phyloP scores from a whole-genome alignment of 2,888 invertebrate species.

The Elmis aenea region DNA sequence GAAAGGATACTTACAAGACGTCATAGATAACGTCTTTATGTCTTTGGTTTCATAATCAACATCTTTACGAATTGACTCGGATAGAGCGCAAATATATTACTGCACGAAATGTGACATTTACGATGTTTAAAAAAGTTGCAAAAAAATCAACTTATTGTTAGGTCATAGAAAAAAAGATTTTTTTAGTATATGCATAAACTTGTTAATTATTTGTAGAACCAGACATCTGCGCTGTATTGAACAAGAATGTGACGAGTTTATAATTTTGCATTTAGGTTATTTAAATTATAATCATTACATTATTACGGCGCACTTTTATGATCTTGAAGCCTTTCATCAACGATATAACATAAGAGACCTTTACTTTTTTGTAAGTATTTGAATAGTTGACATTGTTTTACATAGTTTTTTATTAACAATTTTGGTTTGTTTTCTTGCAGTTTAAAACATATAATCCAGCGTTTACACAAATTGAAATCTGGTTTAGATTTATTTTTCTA shows the following conservation, averaged over 20 bases:
- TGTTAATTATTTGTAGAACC: constrained; percentile 54
- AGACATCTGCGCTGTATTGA: constrained; percentile 76
- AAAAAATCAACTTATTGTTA: too few species aligned
- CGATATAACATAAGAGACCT: constrained; percentile 80
- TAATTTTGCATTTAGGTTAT: constrained; percentile 83
- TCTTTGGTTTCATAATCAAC: too few species aligned
- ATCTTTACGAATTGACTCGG: too few species aligned
- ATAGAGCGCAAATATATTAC: too few species aligned
- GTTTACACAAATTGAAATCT: constrained; percentile 95
- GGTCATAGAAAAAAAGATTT: too few species aligned
- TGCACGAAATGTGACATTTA: too few species aligned
- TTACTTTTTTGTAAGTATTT: constrained; percentile 72
- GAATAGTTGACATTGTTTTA: background rate
- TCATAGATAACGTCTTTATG: too few species aligned
- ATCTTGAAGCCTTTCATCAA: constrained; percentile 77
- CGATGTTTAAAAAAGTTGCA: too few species aligned
- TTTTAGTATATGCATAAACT: too few species aligned
- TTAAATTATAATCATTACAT: constrained; percentile 85
- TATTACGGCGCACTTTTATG: constrained; percentile 77
- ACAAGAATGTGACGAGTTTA: constrained; percentile 81
- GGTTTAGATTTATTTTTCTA: constrained; percentile 93
- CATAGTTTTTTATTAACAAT: background rate
- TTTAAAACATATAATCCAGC: constrained; percentile 94
- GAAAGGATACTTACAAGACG: too few species aligned
- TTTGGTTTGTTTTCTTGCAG: constrained; percentile 52